A percentile compares a stretch with the other conserved stretches of the same genome.
These are phyloP conservation scores for Ricordea florida DNA, from an alignment of 92 coral and sea anemone species.

Conservation along the genomic window DNA sequence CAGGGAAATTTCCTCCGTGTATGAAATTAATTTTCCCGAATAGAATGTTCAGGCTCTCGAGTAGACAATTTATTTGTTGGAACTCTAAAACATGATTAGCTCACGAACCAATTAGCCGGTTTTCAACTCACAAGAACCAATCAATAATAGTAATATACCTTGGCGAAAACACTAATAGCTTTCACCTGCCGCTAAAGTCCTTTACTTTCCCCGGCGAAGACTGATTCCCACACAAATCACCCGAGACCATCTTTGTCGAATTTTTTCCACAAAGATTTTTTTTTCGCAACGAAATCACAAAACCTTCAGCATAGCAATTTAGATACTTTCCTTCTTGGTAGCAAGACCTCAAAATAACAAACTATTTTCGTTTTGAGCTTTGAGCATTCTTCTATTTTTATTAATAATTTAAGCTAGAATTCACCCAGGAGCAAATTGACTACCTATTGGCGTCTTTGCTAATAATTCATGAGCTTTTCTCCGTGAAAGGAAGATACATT, in stretches of 20 bases:
- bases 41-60: neutral
- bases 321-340: too few relatives aligned
- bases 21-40: neutral
- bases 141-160: neutral
- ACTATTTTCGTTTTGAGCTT: neutral
- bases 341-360: neutral
- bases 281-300: neutral
- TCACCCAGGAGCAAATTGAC: slow-evolving; percentile 22
- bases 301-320: too few relatives aligned
- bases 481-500: slow-evolving; percentile 8
- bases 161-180: neutral
- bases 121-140: slow-evolving; percentile 13
- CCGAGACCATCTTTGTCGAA: neutral
- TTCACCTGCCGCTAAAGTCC: slow-evolving; percentile 12
- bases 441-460: slow-evolving; percentile 25
- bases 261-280: neutral
- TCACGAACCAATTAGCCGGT: slow-evolving; percentile 17
- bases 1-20: neutral
- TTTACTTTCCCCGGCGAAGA: neutral
- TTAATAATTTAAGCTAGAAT: slow-evolving; percentile 11
- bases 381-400: neutral
- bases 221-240: neutral
- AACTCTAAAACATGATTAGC: slow-evolving; percentile 20
- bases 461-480: slow-evolving; percentile 35
- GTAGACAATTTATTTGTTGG: slow-evolving; percentile 24